These are phyloP conservation scores for Hydrolagus colliei DNA, from an alignment of 2,797 vertebrate species.

Conservation along the genomic window DNA sequence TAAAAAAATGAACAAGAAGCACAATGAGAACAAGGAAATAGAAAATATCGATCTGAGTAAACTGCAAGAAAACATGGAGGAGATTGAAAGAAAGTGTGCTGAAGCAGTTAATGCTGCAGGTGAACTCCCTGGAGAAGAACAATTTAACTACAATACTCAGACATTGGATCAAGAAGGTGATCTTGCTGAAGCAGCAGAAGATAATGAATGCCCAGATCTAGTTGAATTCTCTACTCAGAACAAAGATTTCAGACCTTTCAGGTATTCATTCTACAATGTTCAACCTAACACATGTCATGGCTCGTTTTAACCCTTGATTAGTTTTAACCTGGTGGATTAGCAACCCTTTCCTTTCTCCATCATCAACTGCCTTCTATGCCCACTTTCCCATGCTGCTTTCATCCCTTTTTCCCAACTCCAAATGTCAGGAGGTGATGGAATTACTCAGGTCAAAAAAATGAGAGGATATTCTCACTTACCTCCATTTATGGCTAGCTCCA, in stretches of 20 bases:
- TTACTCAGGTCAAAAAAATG: too few relatives aligned
- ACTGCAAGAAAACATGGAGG: background rate
- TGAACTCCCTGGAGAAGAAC: background rate
- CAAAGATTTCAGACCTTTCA: constrained; percentile 53
- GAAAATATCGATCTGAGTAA: constrained; percentile 1
- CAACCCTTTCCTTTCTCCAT: too few relatives aligned
- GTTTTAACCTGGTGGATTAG: background rate
- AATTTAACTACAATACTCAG: background rate
- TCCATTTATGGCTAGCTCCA: too few relatives aligned
- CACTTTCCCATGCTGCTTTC: background rate
- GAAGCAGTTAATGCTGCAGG: background rate
- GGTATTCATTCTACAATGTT: constrained; percentile 8
- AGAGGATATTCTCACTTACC: too few relatives aligned
- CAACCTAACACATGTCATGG: background rate
- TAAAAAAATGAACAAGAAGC: background rate
- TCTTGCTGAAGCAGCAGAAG: constrained; percentile 37
- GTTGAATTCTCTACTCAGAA: constrained; percentile 55
- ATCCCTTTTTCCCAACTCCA: background rate
- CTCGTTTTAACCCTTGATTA: background rate
- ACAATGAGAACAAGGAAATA: background rate
- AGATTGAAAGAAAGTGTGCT: background rate
- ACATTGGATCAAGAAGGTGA: background rate
- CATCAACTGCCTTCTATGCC: background rate
- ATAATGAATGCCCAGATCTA: constrained; percentile 59
- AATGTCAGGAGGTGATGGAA: background rate